Base-by-base conservation (phyloP, 2,797 vertebrate species). In the Sphenopsis melanotis region DNA sequence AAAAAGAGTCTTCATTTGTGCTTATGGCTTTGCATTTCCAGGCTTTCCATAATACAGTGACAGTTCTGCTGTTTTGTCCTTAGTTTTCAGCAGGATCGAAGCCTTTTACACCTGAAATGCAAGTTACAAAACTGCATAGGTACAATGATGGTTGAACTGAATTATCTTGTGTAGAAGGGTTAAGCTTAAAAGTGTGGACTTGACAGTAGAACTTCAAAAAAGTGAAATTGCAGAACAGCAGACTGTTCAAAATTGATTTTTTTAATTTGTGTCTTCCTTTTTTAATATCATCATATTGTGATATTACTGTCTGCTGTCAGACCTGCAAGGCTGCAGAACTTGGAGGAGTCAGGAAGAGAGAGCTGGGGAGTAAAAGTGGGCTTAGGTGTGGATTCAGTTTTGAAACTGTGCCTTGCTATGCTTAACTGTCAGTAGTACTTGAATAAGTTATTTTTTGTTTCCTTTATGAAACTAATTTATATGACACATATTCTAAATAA, bases 261-360 rank as follows among this genome's bases (percentile, higher is more conserved):
- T 65, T 60, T 11, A 0, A 0, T 37, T 49, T 41, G 2, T 44
- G 24, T 41, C 5, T 61, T 53, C 5, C 1, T 30, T 46, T 42
- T 47, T 68, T 15, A 11, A 47, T 21, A 1, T 66, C 8, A 2
- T 64, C 15, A 2, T 56, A 57, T 22, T 39, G 11, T 19, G 42
- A 5, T 61, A 42, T 9, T 91, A 1, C 13, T 3, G 1, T 63
- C 11, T 46, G 11, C 66, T 63, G 26, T 84, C 81, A 57, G 11
- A 29, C 55, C 15, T 84, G 15, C 3, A 1, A 24, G 27, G 30
- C 23, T 32, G 15, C n/a, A 49, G 18, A 74, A 14, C 29, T 75
- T 77, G 29, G 9, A 61, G 56, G 23, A 63, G 36, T 60, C 2
- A 1, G 37, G 65, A 57, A 27, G 46, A 79, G 60, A 87, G n/a